Evolutionary conservation across 2,113 vertebrate species (phyloP).

Genomic region (Motacilla tschutschensis): DNA sequence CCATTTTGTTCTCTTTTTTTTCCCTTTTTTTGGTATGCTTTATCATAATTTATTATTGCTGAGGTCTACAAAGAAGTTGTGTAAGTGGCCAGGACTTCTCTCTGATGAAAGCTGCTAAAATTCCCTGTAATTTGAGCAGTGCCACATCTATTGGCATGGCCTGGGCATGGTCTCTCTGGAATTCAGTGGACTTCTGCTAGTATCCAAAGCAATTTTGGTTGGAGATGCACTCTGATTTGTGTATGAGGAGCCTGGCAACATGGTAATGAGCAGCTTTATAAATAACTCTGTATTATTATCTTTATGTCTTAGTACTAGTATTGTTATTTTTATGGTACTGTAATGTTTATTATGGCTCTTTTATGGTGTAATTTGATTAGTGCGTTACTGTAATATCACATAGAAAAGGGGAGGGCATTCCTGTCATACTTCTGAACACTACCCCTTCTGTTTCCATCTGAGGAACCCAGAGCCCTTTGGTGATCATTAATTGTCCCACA

Average conservation of each 20-base stretch:
- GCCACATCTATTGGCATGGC: background rate
- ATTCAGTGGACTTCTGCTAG: background rate
- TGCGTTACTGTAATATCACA: conserved; percentile 39
- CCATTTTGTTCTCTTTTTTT: background rate
- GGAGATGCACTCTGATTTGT: conserved; percentile 25
- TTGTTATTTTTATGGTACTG: conserved; percentile 62
- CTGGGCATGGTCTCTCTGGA: background rate
- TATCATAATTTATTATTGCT: background rate
- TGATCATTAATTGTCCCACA: conserved; percentile 62
- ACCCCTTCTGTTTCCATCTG: conserved; percentile 37
- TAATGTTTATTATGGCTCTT: conserved; percentile 55
- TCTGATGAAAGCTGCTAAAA: background rate
- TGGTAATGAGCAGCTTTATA: conserved; percentile 43
- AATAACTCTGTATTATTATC: conserved; percentile 52
- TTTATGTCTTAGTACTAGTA: conserved; percentile 43
- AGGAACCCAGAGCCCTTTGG: conserved; percentile 58
- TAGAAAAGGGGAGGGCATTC: conserved; percentile 52
- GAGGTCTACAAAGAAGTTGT: background rate
- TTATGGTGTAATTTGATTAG: conserved; percentile 62
- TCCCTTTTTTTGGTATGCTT: background rate
- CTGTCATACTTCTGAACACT: conserved; percentile 54
- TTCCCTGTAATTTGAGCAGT: background rate
- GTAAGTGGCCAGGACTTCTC: background rate
- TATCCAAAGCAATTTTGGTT: background rate
- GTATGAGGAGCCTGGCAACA: conserved; percentile 15